A percentile compares a stretch with the other conserved stretches of the same genome.
Evolutionary conservation across 2,888 invertebrate species (phyloP).

Genomic region (Acronicta psi): DNA sequence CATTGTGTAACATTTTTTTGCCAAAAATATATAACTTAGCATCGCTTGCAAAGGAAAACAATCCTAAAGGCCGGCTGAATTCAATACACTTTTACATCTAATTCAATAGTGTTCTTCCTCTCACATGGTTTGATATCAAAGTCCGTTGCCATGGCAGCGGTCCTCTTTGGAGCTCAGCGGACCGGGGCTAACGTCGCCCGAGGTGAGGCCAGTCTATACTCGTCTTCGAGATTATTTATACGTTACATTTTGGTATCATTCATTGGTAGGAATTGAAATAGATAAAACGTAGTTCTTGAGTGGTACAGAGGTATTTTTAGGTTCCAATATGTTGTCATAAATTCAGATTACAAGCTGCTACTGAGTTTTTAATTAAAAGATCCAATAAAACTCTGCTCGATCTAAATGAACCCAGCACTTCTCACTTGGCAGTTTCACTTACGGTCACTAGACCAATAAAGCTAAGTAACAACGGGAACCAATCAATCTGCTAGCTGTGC

Average conservation of each 20-base stretch:
- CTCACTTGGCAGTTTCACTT: too few relatives aligned
- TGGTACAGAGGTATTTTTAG: too few relatives aligned
- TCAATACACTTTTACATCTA: constrained; percentile 51
- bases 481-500: too few relatives aligned
- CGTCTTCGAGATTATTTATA: constrained; percentile 30
- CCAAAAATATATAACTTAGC: not conserved
- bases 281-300: not conserved
- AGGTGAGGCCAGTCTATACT: constrained; percentile 35
- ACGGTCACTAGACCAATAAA: too few relatives aligned
- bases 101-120: constrained; percentile 49
- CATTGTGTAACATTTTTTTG: too few relatives aligned
- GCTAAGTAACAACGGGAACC: too few relatives aligned
- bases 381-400: too few relatives aligned
- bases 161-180: constrained; percentile 48
- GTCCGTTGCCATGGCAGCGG: constrained; percentile 51
- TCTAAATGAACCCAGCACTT: too few relatives aligned
- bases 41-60: constrained; percentile 1
- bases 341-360: too few relatives aligned
- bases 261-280: constrained; percentile 19
- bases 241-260: constrained; percentile 26
- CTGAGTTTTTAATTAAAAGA: too few relatives aligned
- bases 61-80: constrained; percentile 10
- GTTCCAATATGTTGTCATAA: too few relatives aligned
- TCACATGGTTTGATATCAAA: constrained; percentile 53
- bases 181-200: constrained; percentile 37